Conservation (phyloP, 2,797 vertebrate species). For the Mormyrus proboscirostris region DNA sequence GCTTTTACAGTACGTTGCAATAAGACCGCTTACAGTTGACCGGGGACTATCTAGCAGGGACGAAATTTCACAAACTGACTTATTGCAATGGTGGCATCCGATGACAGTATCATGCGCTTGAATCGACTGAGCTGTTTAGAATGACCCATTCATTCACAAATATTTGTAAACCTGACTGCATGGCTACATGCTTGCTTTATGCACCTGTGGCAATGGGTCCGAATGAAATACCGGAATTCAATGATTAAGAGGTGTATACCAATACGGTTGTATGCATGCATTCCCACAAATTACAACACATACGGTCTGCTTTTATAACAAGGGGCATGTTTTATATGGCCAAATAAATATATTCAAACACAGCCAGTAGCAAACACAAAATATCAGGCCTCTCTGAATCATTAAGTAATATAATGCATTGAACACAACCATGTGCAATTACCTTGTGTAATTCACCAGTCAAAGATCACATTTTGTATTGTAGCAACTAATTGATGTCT, state of each 20-base stretch:
- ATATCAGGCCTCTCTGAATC: not conserved
- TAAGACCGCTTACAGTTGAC: not conserved
- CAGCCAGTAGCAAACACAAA: not conserved
- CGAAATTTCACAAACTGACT: not conserved
- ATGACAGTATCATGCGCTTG: not conserved
- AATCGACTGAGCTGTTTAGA: not conserved
- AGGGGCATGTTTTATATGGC: not conserved
- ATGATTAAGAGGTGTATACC: not conserved
- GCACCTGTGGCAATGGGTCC: not conserved
- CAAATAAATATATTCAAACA: not conserved
- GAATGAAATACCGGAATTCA: not conserved
- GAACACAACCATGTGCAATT: not conserved
- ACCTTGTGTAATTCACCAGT: not conserved
- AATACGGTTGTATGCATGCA: not conserved
- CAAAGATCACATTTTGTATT: not conserved
- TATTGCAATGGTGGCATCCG: not conserved
- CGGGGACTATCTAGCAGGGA: not conserved
- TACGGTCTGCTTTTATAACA: not conserved
- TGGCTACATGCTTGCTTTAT: not conserved
- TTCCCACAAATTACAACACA: not conserved
- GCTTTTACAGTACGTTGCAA: not conserved
- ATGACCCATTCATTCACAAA: not conserved
- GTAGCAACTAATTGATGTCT: not conserved
- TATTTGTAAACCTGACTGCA: not conserved
- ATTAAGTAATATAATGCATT: not conserved